phyloP scores from a whole-genome alignment of 2,113 vertebrate genomes.

The Siniperca chuatsi region DNA sequence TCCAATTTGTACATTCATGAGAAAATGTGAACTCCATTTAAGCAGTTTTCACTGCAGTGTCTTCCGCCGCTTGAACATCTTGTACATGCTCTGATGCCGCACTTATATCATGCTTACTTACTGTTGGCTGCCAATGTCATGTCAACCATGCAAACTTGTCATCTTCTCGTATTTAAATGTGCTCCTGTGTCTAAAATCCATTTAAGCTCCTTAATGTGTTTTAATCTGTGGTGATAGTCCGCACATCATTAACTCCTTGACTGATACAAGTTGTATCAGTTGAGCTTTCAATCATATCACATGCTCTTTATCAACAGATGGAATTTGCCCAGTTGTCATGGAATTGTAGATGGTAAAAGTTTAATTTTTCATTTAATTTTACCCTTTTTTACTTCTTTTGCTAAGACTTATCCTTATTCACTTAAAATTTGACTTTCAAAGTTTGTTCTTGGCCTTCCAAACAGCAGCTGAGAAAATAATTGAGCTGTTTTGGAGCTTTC shows the following conservation, averaged over 20 bases:
- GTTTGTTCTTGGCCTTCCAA: background rate
- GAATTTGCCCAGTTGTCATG: background rate
- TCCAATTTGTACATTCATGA: slow-evolving; percentile 3
- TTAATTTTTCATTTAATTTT: background rate
- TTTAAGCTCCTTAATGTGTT: background rate
- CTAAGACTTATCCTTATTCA: background rate
- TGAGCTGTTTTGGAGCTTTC: background rate
- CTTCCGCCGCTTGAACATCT: background rate
- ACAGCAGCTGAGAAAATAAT: background rate
- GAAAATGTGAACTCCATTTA: background rate
- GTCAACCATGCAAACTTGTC: background rate
- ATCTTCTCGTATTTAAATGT: background rate
- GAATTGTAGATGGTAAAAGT: background rate
- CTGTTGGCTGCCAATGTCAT: background rate
- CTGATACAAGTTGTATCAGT: background rate
- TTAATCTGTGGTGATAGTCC: background rate
- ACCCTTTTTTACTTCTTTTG: background rate
- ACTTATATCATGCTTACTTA: background rate
- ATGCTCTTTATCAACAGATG: background rate
- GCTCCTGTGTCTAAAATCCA: background rate
- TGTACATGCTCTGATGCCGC: background rate
- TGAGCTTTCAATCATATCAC: background rate
- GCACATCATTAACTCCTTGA: background rate
- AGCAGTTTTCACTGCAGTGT: background rate
- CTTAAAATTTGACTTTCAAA: background rate